Evolutionary conservation across 1,140 invertebrate genomes (phyloP).

Genomic region (Wiebesia pumilae): DNA sequence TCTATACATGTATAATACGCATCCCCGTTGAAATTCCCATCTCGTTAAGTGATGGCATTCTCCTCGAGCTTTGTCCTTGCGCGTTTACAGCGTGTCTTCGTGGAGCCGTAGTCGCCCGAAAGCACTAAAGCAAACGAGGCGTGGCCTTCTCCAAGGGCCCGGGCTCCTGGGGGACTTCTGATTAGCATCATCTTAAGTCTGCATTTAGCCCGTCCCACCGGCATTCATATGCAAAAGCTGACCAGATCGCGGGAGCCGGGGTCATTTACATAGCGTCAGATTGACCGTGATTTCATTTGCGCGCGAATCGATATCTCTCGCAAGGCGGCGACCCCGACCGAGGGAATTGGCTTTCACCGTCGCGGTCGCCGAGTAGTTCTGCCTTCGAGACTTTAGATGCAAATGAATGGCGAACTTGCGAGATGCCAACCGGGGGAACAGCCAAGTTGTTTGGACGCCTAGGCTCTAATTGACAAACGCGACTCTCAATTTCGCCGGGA

Average conservation of each 20-base stretch:
- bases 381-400: constrained; percentile 49
- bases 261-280: constrained; percentile 75
- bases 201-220: constrained; percentile 46
- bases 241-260: constrained; percentile 68
- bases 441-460: not conserved
- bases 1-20: constrained; percentile 1
- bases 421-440: not conserved
- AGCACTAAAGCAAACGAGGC: constrained; percentile 69
- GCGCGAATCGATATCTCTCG: not conserved
- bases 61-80: constrained; percentile 13
- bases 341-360: not conserved
- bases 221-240: constrained; percentile 74
- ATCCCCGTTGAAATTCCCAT: constrained; percentile 22
- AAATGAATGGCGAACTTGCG: constrained; percentile 37
- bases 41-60: constrained; percentile 40
- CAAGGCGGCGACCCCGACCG: not conserved
- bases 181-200: constrained; percentile 71
- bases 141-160: constrained; percentile 40
- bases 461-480: constrained; percentile 40
- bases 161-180: constrained; percentile 56
- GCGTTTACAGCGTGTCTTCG: constrained; percentile 28
- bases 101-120: constrained; percentile 36
- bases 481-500: constrained; percentile 46
- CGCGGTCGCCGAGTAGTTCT: not conserved
- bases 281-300: constrained; percentile 74